Conservation (phyloP, 2,797 vertebrate species). For the Diceros bicornis region DNA sequence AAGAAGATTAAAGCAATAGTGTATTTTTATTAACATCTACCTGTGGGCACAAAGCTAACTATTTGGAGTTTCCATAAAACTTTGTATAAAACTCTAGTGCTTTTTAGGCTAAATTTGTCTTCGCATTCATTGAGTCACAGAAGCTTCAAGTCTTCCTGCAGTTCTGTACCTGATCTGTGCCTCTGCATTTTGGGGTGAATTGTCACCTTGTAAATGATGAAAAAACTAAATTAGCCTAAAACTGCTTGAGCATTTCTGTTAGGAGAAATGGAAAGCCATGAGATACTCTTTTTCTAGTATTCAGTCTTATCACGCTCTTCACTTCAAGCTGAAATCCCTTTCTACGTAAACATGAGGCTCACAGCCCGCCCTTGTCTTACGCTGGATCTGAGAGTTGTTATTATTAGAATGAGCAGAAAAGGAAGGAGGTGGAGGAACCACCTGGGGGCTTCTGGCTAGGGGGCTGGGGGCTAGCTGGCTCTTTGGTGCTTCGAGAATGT, state of each 20-base stretch:
- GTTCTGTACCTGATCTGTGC: background rate
- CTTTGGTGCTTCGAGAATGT: background rate
- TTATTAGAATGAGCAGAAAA: background rate
- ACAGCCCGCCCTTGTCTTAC: background rate
- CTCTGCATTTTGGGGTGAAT: background rate
- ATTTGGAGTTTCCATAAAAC: background rate
- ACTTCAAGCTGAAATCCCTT: background rate
- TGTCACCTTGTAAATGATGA: slow-evolving; percentile 1
- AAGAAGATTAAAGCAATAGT: background rate
- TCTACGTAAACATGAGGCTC: background rate
- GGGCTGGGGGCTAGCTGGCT: background rate
- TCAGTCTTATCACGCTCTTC: background rate
- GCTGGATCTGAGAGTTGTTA: background rate
- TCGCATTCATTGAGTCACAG: background rate
- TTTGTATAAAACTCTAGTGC: background rate
- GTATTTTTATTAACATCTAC: background rate
- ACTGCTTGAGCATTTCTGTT: slow-evolving; percentile 3
- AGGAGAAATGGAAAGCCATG: background rate
- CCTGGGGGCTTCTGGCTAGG: background rate
- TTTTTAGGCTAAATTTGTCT: slow-evolving; percentile 16
- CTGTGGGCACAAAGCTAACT: background rate
- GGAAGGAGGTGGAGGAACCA: background rate
- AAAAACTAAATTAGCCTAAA: background rate
- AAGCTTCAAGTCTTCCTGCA: background rate
- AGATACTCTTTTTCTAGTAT: background rate